phyloP scores from a whole-genome alignment of 2,797 vertebrate genomes.

The Neosilurus mollespiculum region DNA sequence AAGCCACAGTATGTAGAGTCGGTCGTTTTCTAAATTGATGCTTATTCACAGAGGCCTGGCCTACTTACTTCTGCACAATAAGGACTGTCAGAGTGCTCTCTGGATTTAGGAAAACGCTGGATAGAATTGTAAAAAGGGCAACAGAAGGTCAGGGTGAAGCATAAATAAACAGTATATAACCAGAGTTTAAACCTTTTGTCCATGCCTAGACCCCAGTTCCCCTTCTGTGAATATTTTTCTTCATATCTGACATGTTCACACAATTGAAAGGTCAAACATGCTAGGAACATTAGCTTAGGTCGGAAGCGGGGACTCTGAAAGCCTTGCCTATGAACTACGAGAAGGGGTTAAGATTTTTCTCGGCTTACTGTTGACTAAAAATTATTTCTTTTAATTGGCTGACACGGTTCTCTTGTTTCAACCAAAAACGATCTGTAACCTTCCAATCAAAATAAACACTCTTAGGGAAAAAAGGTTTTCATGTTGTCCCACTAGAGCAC shows the following conservation, averaged over 20 bases:
- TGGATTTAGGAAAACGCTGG: constrained; percentile 11
- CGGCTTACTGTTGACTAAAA: not conserved
- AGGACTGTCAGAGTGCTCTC: not conserved
- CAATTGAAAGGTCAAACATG: constrained; percentile 25
- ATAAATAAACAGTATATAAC: constrained; percentile 34
- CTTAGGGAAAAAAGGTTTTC: not conserved
- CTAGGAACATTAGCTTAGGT: constrained; percentile 12
- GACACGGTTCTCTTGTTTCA: not conserved
- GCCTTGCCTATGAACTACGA: not conserved
- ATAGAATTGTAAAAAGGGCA: constrained; percentile 26
- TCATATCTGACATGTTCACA: constrained; percentile 25
- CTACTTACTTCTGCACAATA: constrained; percentile 18
- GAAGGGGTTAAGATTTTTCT: not conserved
- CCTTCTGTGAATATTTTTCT: constrained; percentile 16
- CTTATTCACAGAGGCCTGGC: constrained; percentile 1
- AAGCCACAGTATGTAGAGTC: not conserved
- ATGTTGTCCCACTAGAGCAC: not conserved
- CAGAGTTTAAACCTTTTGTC: constrained; percentile 29
- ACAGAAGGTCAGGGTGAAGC: constrained; percentile 13
- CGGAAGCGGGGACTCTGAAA: not conserved
- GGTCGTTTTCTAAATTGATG: constrained; percentile 9
- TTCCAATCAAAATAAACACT: not conserved
- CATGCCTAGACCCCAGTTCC: constrained; percentile 1
- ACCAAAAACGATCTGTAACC: not conserved
- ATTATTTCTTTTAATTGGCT: not conserved